Percentiles rank a stretch among this genome's conserved stretches.
Evolutionary conservation across 2,888 invertebrate species (phyloP).

Genomic region (Nasonia oneida): DNA sequence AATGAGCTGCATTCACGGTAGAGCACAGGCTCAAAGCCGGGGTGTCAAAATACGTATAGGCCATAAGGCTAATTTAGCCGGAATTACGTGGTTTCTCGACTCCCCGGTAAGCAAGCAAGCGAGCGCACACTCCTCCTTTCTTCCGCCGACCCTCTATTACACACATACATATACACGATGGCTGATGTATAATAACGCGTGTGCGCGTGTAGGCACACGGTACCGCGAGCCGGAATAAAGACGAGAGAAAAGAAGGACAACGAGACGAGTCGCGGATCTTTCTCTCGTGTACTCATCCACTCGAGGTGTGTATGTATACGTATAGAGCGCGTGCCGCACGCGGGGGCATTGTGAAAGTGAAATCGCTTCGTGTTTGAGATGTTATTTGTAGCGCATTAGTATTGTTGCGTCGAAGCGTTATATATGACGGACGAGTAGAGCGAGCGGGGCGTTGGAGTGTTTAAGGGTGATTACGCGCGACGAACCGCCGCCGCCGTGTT

Average conservation of each 20-base stretch:
- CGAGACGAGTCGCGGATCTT: conserved; percentile 5
- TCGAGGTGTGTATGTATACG: not conserved
- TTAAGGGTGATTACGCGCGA: conserved; percentile 79
- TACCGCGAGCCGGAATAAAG: conserved; percentile 48
- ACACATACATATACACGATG: not conserved
- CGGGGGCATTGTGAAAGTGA: conserved; percentile 75
- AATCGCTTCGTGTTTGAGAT: conserved; percentile 76
- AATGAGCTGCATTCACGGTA: conserved; percentile 49
- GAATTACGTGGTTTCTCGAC: conserved; percentile 66
- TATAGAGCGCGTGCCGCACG: conserved; percentile 65
- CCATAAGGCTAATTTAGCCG: conserved; percentile 78
- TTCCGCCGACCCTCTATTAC: not conserved
- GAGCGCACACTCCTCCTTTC: not conserved
- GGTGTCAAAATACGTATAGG: conserved; percentile 76
- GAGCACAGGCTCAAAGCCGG: conserved; percentile 42
- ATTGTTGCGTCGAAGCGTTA: conserved; percentile 74
- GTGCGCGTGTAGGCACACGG: not conserved
- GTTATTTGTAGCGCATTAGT: conserved; percentile 79
- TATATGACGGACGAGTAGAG: conserved; percentile 17
- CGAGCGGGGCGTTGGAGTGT: conserved; percentile 77
- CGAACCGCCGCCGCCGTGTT: conserved; percentile 62
- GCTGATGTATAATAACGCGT: not conserved
- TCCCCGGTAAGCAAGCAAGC: not conserved
- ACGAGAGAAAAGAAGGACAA: conserved; percentile 50
- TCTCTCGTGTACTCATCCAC: not conserved